Percentiles rank a stretch among this genome's conserved stretches.
Evolutionary conservation across 2,797 vertebrate genomes (phyloP).

Genomic region (Pangasius sanitwongsei): DNA sequence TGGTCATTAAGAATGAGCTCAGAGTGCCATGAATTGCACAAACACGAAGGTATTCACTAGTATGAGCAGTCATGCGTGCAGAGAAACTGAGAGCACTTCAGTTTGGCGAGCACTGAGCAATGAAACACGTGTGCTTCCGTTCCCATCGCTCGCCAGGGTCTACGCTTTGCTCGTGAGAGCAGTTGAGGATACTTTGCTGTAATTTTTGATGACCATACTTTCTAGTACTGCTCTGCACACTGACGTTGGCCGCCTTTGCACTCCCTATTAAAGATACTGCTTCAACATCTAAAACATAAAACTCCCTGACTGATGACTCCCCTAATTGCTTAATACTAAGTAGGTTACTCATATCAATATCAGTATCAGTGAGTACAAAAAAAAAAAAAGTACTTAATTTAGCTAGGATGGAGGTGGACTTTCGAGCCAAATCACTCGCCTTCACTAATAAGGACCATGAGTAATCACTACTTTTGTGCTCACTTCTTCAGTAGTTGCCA

Average conservation of each 20-base stretch:
- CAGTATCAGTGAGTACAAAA: not conserved
- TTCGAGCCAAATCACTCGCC: not conserved
- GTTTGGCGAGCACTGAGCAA: not conserved
- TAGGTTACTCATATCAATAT: not conserved
- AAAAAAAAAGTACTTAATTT: not conserved
- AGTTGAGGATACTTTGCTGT: not conserved
- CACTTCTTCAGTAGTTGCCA: not conserved
- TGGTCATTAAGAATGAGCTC: conserved; percentile 2
- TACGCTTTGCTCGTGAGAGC: not conserved
- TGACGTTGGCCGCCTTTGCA: not conserved
- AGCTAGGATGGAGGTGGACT: not conserved
- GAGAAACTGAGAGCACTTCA: not conserved
- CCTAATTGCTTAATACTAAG: not conserved
- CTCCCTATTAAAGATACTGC: not conserved
- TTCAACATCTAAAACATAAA: not conserved
- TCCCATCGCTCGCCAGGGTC: not conserved
- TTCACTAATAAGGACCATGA: not conserved
- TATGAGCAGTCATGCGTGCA: not conserved
- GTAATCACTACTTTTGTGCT: not conserved
- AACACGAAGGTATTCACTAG: not conserved
- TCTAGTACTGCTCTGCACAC: not conserved
- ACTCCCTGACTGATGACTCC: not conserved
- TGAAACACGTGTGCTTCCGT: not conserved
- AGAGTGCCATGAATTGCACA: not conserved
- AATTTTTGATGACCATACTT: not conserved